Conservation (phyloP, 2,888 invertebrate genomes). For the Cryptocephalus primarius region DNA sequence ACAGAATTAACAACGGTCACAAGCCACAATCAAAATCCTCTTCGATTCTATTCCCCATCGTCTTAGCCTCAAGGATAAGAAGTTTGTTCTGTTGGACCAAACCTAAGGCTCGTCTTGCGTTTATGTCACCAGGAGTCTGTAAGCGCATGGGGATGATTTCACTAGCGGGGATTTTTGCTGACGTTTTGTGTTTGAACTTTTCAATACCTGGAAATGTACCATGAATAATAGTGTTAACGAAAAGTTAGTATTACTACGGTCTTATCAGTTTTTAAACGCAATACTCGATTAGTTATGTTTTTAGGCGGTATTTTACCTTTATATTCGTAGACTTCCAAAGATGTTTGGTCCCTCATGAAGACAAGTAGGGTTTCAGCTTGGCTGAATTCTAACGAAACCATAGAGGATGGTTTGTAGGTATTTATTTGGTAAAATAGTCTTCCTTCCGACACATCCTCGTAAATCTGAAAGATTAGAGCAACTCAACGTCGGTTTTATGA, state of each 20-base stretch:
- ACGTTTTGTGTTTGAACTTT: slow-evolving; percentile 35
- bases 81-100: slow-evolving; percentile 31
- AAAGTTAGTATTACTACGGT: no score
- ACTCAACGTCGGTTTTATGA: no score
- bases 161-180: slow-evolving; percentile 28
- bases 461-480: slow-evolving; percentile 30
- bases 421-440: slow-evolving; percentile 42
- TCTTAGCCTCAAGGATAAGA: slow-evolving; percentile 34
- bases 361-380: slow-evolving; percentile 41
- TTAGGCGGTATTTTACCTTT: slow-evolving; percentile 30
- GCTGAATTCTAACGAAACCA: slow-evolving; percentile 34
- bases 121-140: slow-evolving; percentile 13
- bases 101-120: slow-evolving; percentile 29
- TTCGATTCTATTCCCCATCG: slow-evolving; percentile 35
- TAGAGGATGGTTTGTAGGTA: slow-evolving; percentile 38
- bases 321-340: slow-evolving; percentile 39
- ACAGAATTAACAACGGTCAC: slow-evolving; percentile 2
- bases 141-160: slow-evolving; percentile 31
- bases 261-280: no score
- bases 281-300: background rate
- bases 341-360: slow-evolving; percentile 36
- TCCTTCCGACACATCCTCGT: slow-evolving; percentile 36
- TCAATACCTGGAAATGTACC: slow-evolving; percentile 31
- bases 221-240: background rate
- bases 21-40: slow-evolving; percentile 24